These are phyloP conservation scores for Pomatostomus ruficeps DNA, from an alignment of 2,113 vertebrate species.

Conservation along the genomic window DNA sequence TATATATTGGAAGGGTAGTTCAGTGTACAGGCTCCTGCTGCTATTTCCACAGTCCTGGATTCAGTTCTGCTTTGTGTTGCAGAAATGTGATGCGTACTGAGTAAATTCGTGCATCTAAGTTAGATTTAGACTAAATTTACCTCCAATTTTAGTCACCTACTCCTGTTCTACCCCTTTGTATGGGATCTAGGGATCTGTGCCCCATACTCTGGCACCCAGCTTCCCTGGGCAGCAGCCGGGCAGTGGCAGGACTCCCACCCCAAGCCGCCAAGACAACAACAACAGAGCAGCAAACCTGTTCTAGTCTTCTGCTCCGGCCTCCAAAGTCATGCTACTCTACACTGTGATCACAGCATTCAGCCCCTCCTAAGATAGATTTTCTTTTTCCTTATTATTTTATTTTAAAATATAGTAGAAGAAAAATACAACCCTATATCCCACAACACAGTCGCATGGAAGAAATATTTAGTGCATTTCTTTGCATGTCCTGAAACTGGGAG, in stretches of 20 bases:
- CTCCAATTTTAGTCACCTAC: background rate
- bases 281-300: background rate
- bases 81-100: background rate
- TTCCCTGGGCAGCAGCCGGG: background rate
- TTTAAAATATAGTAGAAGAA: background rate
- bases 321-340: background rate
- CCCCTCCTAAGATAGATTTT: background rate
- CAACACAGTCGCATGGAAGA: background rate
- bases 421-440: background rate
- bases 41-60: background rate
- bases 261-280: background rate
- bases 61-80: background rate
- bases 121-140: background rate
- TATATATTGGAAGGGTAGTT: background rate
- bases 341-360: background rate
- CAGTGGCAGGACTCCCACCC: background rate
- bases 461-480: background rate
- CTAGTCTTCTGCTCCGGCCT: background rate
- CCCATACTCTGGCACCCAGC: background rate
- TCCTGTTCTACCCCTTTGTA: background rate
- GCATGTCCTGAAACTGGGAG: background rate
- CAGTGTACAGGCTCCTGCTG: background rate
- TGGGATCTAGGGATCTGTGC: background rate
- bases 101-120: background rate
- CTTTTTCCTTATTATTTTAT: background rate